Percentiles rank a stretch among this genome's conserved stretches.
Evolutionary conservation across 2,113 vertebrate genomes (phyloP).

Genomic region (Silurus glanis): DNA sequence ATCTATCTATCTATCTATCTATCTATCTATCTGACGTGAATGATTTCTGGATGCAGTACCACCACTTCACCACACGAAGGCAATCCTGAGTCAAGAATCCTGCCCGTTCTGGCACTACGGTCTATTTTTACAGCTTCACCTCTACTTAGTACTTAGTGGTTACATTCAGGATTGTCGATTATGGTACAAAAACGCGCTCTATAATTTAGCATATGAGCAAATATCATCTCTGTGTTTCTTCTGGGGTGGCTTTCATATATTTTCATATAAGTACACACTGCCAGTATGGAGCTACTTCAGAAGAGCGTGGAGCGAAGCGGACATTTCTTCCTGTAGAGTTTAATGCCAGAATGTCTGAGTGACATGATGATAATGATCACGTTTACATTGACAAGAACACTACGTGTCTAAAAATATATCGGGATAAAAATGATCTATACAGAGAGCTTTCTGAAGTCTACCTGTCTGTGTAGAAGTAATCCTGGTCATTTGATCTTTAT

Average conservation of each 20-base stretch:
- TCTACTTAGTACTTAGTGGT: conserved; percentile 20
- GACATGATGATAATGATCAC: neutral
- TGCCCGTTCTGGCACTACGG: neutral
- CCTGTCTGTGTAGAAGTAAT: conserved; percentile 18
- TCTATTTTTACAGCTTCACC: conserved; percentile 8
- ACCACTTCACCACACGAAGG: neutral
- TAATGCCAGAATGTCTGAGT: neutral
- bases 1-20: too few relatives aligned
- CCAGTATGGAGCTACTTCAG: neutral
- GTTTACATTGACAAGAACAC: neutral
- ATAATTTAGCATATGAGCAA: conserved; percentile 13
- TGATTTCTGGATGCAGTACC: neutral
- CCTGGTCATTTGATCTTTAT: conserved; percentile 28
- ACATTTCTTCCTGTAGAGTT: neutral
- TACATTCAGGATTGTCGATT: neutral
- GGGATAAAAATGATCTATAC: neutral
- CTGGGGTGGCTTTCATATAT: neutral
- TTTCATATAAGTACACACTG: neutral
- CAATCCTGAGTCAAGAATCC: neutral
- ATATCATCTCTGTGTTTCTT: conserved; percentile 10
- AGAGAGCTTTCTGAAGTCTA: neutral
- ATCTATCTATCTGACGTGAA: neutral
- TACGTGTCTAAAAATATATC: neutral
- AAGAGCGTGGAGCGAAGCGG: neutral
- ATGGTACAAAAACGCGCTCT: conserved; percentile 10